These are phyloP conservation scores for Apis mellifera DNA, from an alignment of 1,140 invertebrate species.

Conservation along the genomic window DNA sequence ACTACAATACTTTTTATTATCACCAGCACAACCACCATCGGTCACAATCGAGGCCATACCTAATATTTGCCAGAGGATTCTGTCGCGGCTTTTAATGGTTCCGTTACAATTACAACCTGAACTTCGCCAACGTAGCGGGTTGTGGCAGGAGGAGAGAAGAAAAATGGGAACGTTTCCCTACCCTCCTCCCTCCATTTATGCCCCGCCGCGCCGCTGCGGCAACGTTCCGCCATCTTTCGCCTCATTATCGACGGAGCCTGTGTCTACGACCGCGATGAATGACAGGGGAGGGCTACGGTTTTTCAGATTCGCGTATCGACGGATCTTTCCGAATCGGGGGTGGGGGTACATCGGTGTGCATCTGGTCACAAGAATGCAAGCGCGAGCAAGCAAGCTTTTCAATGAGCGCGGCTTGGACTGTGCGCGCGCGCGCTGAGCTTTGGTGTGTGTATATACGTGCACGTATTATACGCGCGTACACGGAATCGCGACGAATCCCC, in stretches of 20 bases:
- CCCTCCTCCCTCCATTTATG: neutral
- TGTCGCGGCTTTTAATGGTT: slow-evolving; percentile 48
- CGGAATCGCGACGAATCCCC: slow-evolving; percentile 8
- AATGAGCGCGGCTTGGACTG: slow-evolving; percentile 41
- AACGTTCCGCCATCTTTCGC: slow-evolving; percentile 20
- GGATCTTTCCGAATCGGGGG: neutral
- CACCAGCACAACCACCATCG: slow-evolving; percentile 1
- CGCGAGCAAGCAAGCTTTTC: slow-evolving; percentile 56
- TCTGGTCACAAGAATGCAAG: slow-evolving; percentile 40
- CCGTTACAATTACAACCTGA: slow-evolving; percentile 49
- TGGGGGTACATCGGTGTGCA: neutral
- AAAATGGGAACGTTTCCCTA: slow-evolving; percentile 29
- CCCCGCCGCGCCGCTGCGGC: neutral
- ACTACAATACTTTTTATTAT: slow-evolving; percentile 36
- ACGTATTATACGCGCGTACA: neutral
- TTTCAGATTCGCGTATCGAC: slow-evolving; percentile 32
- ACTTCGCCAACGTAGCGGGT: slow-evolving; percentile 17
- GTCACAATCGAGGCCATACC: slow-evolving; percentile 43
- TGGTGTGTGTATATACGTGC: no score
- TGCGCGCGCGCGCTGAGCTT: slow-evolving; percentile 4
- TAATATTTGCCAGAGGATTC: slow-evolving; percentile 43
- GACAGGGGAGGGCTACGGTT: neutral
- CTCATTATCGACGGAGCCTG: slow-evolving; percentile 65
- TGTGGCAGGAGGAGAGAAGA: slow-evolving; percentile 7
- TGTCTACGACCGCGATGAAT: slow-evolving; percentile 49